phyloP scores from a whole-genome alignment of 2,113 vertebrate genomes.

The Pygoscelis antarcticus region DNA sequence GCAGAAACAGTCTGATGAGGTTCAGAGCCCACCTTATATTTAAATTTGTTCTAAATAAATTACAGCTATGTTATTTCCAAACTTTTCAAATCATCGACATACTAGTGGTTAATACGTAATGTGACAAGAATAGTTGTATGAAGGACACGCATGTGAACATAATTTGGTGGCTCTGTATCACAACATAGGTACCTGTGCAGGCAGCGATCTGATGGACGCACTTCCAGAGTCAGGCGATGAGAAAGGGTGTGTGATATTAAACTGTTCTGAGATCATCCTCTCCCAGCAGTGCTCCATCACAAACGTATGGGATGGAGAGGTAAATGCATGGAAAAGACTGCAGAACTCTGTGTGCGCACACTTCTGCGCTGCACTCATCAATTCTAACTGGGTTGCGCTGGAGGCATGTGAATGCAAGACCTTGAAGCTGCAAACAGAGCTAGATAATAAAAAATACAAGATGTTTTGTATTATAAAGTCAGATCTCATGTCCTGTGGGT shows the following conservation, averaged over 20 bases:
- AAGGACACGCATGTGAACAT: fast-evolving
- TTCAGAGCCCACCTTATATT: neutral
- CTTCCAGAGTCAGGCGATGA: neutral
- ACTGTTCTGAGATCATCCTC: neutral
- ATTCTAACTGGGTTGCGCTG: no score
- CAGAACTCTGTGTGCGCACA: fast-evolving
- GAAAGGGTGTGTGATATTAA: neutral
- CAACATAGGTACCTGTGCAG: neutral
- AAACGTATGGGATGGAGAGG: neutral
- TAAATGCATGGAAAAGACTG: neutral
- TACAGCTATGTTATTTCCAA: neutral
- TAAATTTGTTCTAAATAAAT: neutral
- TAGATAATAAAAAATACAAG: neutral
- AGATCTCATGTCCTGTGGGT: neutral
- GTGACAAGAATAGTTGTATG: no score
- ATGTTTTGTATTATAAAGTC: neutral
- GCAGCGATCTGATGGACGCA: fast-evolving
- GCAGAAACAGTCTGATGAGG: neutral
- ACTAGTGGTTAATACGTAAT: no score
- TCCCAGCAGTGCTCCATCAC: neutral
- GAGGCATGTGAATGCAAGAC: fast-evolving
- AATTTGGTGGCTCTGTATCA: neutral
- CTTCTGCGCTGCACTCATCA: neutral
- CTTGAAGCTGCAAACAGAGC: neutral
- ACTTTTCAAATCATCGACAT: no score